Percentiles rank a stretch among this genome's conserved stretches.
Evolutionary conservation across 2,113 vertebrate species (phyloP).

Genomic region (Spea bombifrons): DNA sequence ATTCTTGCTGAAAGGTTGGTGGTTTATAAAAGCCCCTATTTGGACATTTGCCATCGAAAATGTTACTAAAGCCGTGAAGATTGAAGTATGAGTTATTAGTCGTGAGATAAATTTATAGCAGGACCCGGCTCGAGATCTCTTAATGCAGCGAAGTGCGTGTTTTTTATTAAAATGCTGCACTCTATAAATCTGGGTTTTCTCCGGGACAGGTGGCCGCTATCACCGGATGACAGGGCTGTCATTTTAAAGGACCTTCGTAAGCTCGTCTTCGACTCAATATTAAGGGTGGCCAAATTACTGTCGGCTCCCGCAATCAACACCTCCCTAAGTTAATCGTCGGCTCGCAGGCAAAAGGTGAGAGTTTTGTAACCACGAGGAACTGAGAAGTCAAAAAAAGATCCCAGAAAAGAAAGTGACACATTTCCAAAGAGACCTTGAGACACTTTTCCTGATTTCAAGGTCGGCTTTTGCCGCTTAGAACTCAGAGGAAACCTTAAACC

Average conservation of each 20-base stretch:
- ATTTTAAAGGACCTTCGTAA: constrained; percentile 47
- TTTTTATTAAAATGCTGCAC: constrained; percentile 81
- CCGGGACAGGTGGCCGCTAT: constrained; percentile 75
- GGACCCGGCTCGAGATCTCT: constrained; percentile 76
- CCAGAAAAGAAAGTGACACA: too few relatives aligned
- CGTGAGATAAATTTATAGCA: constrained; percentile 76
- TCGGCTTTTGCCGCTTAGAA: too few relatives aligned
- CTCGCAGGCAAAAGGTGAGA: neutral
- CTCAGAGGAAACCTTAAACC: too few relatives aligned
- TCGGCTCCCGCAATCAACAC: constrained; percentile 40
- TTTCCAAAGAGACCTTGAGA: too few relatives aligned
- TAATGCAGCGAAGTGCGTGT: constrained; percentile 76
- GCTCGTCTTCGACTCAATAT: constrained; percentile 33
- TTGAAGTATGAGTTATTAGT: constrained; percentile 73
- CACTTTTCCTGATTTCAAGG: too few relatives aligned
- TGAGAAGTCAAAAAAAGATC: too few relatives aligned
- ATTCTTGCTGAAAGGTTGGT: neutral
- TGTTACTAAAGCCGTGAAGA: neutral
- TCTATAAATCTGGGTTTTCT: constrained; percentile 72
- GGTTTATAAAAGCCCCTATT: constrained; percentile 8
- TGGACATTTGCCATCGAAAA: constrained; percentile 25
- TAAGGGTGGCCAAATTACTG: constrained; percentile 26
- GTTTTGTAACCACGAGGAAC: neutral
- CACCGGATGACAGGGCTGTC: constrained; percentile 66
- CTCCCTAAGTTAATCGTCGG: neutral